Conservation (phyloP, 2,888 invertebrate genomes). For the Stenolophus ochropezus region DNA sequence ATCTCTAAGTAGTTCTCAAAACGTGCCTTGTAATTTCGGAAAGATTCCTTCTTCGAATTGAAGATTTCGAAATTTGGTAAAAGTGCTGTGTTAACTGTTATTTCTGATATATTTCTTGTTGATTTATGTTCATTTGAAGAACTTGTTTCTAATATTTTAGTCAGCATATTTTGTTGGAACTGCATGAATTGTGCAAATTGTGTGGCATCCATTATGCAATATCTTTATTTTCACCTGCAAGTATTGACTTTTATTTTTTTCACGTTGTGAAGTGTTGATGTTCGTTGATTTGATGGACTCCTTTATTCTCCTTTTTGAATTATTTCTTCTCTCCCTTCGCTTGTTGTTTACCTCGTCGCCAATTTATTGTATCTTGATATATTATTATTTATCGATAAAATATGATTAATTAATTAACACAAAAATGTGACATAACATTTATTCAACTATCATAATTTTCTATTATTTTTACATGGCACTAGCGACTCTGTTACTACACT, state of each 20-base stretch:
- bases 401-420: no score
- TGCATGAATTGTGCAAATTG: conserved; percentile 6
- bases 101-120: not conserved
- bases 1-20: conserved; percentile 20
- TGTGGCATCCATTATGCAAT: not conserved
- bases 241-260: not conserved
- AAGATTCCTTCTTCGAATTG: conserved; percentile 40
- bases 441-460: no score
- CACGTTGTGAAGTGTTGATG: not conserved
- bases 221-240: not conserved
- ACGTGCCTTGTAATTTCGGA: conserved; percentile 36
- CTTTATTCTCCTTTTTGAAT: not conserved
- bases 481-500: no score
- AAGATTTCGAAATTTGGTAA: conserved; percentile 47
- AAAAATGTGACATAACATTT: no score
- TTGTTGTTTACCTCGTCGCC: conserved; percentile 5
- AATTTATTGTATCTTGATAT: not conserved
- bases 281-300: no score
- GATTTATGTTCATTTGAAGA: not conserved
- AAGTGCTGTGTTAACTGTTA: conserved; percentile 24
- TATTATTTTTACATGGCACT: no score
- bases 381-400: no score
- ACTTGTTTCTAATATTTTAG: not conserved
- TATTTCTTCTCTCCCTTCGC: not conserved
- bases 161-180: not conserved